A percentile compares a stretch with the other conserved stretches of the same genome.
Evolutionary conservation across 1,140 invertebrate genomes (phyloP).

Genomic region (Penaeus indicus): DNA sequence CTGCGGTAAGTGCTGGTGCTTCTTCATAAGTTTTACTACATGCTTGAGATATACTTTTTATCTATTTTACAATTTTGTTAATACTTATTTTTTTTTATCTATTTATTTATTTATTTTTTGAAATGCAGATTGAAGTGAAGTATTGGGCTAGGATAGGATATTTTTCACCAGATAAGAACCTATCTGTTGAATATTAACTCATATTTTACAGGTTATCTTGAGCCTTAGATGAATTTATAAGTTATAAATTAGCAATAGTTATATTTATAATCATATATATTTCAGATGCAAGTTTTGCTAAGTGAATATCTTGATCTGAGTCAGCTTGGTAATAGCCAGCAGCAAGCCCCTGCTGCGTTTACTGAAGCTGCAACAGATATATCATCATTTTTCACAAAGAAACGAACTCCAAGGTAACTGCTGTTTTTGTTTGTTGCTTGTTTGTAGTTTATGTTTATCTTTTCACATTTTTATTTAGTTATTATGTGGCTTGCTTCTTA

Average conservation of each 20-base stretch:
- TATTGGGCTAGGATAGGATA: not conserved
- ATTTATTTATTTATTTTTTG: too few relatives aligned
- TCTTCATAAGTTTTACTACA: slow-evolving; percentile 23
- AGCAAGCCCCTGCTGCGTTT: slow-evolving; percentile 73
- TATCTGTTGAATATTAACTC: not conserved
- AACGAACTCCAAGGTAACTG: slow-evolving; percentile 76
- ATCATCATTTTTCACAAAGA: slow-evolving; percentile 78
- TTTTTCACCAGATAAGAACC: not conserved
- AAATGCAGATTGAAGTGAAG: not conserved
- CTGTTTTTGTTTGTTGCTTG: slow-evolving; percentile 66
- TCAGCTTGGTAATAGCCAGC: slow-evolving; percentile 76
- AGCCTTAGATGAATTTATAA: not conserved
- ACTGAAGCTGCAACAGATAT: slow-evolving; percentile 77
- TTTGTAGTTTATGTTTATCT: not conserved
- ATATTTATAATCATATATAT: slow-evolving; percentile 6
- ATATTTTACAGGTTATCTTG: not conserved
- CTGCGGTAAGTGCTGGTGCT: slow-evolving; percentile 74
- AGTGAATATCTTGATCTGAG: slow-evolving; percentile 88
- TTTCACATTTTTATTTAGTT: too few relatives aligned
- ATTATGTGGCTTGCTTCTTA: too few relatives aligned
- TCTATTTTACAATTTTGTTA: not conserved
- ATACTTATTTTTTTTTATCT: not conserved
- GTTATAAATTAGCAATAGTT: not conserved
- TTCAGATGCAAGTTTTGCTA: slow-evolving; percentile 79
- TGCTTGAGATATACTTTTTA: not conserved